Evolutionary conservation across 2,113 vertebrate genomes (phyloP), one percentile per base, ranked within the genome.

Genomic region (Stictonetta naevosa): DNA sequence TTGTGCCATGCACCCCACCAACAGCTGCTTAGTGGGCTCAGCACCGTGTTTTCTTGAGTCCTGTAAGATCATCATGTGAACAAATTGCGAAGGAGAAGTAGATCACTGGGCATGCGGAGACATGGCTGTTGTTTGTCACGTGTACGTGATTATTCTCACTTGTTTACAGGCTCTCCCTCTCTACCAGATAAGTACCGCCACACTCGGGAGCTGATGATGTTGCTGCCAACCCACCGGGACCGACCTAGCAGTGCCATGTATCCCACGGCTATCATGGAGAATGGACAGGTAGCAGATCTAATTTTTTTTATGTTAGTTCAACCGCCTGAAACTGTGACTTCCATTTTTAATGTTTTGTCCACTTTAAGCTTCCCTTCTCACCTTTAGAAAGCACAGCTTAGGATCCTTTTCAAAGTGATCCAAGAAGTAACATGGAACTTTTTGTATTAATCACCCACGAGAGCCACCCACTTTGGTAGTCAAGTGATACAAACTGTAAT

Each of bases 151-250:
- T 98, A 44, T 89, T 98, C 97, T 98, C 97, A 97, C 98, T 98
- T 97, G 98, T 98, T 98, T 97, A 97, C 98, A 99, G 99, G 99
- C 90, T 99, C 99, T 97, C 99, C 99, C 76, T 99, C 99, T 96
- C 98, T 99, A 96, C 99, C 99, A 80, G 99, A 99, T 98, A 99
- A 99, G 97, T 98, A 99, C 96, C 98, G 99, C 95, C 99, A 99
- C 92, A 98, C 98, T 97, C 97, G 99, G 90, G 99, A 99, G 96
- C 98, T 99, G 97, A 98, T 99, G 98, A 98, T 99, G 97, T 90
- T 99, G 97, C 96, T 99, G 96, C 99, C 99, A 17, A 94, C 98
- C 26, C 98, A 99, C 69, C 98, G 99, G 34, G 99, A 99, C 92
- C 98, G 99, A 55, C 98, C 98, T 8, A 99, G 98, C 98, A 99